Base-by-base conservation (phyloP, 1,140 invertebrate genomes). In the Armadillidium nasatum region DNA sequence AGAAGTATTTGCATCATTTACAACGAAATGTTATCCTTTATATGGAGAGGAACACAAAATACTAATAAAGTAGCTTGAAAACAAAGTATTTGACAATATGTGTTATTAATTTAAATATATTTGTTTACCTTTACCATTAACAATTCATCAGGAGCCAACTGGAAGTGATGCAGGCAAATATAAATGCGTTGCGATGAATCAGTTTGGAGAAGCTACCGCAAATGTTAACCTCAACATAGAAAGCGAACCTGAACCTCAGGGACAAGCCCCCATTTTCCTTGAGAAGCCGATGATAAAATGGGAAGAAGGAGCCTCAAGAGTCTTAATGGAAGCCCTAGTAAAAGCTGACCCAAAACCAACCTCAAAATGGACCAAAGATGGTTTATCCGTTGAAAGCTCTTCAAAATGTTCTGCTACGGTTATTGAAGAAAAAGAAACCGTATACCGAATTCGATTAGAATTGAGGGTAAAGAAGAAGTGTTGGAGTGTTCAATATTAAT, bases 191-290 rank as follows among this genome's bases (percentile, higher is more conserved):
- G 95, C 98, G 10, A 91, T 94, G 85, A 99, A 99, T 85, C 94
- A 96, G 85, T 93, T 91, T 84, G 97, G 97, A 72, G 96, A 99
- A 87, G 96, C 94, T 80, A 99, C 98, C 85, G 97, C 97, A 60
- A 99, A 98, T 86, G 88, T 99, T 7, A 98, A 97, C 84, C 87
- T 99, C 70, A 99, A 99, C 85, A 98, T 99, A 84, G 95, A 97
- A 87, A 94, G 93, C 11, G 94, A 95, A 83, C 91, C 92, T 0
- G 94, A 95, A 85, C 91, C 91, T 0, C 93, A 95, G 85, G 95
- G 95, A 15, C 92, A 95, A 83, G 95, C 96, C 13, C 97, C 97
- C 73, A 96, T 93, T n/a, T 99, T 99, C 85, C 90, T 96, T 60
- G 96, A 98, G 84, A 99, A 99, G 85, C 97, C 97, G 19, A 89